These are phyloP conservation scores for Orchesellides sinensis DNA, from an alignment of 2,888 invertebrate genomes.

Conservation along the genomic window DNA sequence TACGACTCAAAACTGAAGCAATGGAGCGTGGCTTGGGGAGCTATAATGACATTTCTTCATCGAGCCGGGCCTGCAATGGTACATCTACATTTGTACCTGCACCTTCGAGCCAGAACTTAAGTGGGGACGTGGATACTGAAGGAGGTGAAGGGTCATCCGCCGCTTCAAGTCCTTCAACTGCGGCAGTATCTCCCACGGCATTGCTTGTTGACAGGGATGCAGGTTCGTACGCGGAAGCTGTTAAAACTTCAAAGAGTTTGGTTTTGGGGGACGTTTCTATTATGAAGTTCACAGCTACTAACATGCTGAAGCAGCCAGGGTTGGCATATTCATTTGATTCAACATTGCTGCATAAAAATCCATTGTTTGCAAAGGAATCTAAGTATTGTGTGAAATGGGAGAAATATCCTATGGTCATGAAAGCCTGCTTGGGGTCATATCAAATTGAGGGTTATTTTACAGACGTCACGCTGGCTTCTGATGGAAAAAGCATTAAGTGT, in stretches of 20 bases:
- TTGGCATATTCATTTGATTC: no score
- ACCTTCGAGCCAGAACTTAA: no score
- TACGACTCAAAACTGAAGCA: not conserved
- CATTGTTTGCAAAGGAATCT: not conserved
- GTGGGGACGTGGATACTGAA: no score
- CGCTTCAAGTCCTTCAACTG: no score
- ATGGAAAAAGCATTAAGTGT: slow-evolving; percentile 5
- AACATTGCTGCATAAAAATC: not conserved
- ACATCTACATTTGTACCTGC: no score
- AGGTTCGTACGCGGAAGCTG: not conserved
- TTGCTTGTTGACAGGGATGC: no score
- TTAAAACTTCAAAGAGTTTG: not conserved
- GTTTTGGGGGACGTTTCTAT: not conserved
- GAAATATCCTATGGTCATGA: not conserved
- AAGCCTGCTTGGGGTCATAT: not conserved
- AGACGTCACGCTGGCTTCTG: slow-evolving; percentile 8
- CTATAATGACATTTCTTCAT: no score
- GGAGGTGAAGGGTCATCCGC: no score
- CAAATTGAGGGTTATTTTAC: slow-evolving; percentile 1
- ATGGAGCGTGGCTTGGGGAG: not conserved
- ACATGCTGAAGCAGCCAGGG: not conserved
- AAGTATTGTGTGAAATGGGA: not conserved
- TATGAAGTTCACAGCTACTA: not conserved
- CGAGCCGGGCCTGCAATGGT: no score
- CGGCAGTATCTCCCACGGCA: no score